Percentiles rank a stretch among this genome's conserved stretches.
These are phyloP conservation scores for Drosophila chauvacae DNA, from an alignment of 1,140 invertebrate species.

Conservation along the genomic window DNA sequence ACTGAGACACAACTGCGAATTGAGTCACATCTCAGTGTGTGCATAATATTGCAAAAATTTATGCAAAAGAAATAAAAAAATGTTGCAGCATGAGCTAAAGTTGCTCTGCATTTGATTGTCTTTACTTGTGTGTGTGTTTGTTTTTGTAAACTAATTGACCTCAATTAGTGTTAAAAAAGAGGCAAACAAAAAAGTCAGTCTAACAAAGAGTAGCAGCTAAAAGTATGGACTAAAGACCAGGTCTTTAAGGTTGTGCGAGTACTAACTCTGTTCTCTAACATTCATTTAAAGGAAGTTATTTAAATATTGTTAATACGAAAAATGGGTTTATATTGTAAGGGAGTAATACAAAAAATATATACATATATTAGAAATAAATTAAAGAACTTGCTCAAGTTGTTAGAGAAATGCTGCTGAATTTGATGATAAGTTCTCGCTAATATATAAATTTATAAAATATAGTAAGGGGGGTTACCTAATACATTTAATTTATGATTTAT, in stretches of 20 bases:
- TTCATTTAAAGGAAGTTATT: neutral
- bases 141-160: conserved; percentile 77
- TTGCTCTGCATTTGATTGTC: conserved; percentile 70
- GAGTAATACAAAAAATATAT: neutral
- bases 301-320: neutral
- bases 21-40: conserved; percentile 51
- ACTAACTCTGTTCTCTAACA: neutral
- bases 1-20: conserved; percentile 21
- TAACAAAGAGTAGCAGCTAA: conserved; percentile 5
- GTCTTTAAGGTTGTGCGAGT: neutral
- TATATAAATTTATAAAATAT: too few relatives aligned
- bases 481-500: too few relatives aligned
- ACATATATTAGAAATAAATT: neutral
- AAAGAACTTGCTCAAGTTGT: neutral
- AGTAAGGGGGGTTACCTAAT: too few relatives aligned
- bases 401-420: neutral
- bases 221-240: neutral
- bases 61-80: conserved; percentile 39
- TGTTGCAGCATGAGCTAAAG: conserved; percentile 27
- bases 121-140: conserved; percentile 32
- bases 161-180: conserved; percentile 65
- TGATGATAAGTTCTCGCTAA: too few relatives aligned
- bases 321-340: neutral
- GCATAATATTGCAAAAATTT: conserved; percentile 70
- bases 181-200: conserved; percentile 15